Base-by-base conservation (phyloP, 2,888 invertebrate genomes). In the Odontomyia ornata region DNA sequence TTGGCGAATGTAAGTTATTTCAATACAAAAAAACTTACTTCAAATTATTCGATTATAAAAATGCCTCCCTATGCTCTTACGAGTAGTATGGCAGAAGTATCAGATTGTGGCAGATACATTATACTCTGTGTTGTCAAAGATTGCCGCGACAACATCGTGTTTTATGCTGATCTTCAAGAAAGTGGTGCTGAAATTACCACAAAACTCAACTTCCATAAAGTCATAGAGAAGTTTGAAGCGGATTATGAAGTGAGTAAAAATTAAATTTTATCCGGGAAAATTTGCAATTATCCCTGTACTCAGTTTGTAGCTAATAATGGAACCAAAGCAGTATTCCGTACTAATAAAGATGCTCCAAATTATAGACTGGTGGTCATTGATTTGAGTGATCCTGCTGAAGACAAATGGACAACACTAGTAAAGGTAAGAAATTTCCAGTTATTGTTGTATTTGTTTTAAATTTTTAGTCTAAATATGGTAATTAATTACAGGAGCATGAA, bases 311-410 rank as follows among this genome's bases (percentile, higher is more conserved):
- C 97, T 27, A 98, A 97, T 86, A 91, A 93, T 80, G 97, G 92
- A 0, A 90, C 92, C 0, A 89, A 93, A 81, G 93, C 93, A 80
- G 91, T 95, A 83, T 95, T 99, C 86, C 92, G 94, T 64, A 98
- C 99, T 25, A 98, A 99, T 87, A 95, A 95, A 86, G 91, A 95
- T 86, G 95, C 99, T 0, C 95, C 97, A 5, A 96, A 96, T 87
- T 97, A 96, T 88, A 91, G 93, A 80, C 89, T 99, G 57, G 91
- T 98, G 83, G 89, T 90, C 81, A 95, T 98, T 80, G 93, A 96
- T 86, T 90, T 95, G 77, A 86, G 91, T 79, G 89, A 93, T 83
- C 91, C 91, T 9, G 88, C 87, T 0, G 90, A 93, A 86, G 91
- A 92, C 76, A 91, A 95, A 81, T 98, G 98, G 98, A 87, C 87